phyloP scores from a whole-genome alignment of 2,888 invertebrate species.

The Drosophila dives region DNA sequence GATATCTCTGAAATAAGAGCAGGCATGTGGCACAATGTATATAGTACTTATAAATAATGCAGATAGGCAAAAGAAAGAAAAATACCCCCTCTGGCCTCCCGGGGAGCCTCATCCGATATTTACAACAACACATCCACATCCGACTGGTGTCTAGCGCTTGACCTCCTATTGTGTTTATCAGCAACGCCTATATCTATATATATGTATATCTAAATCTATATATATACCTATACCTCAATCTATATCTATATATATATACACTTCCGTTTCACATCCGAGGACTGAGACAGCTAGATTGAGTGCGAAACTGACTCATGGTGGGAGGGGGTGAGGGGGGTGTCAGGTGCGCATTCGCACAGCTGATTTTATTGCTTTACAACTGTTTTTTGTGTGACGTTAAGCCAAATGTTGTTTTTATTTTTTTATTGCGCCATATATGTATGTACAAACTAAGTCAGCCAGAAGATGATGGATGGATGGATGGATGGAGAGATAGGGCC shows the following conservation, averaged over 20 bases:
- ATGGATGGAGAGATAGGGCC: constrained; percentile 42
- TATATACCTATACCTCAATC: neutral
- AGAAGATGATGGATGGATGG: constrained; percentile 13
- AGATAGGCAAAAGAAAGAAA: neutral
- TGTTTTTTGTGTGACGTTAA: constrained; percentile 27
- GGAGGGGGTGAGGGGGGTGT: constrained; percentile 34
- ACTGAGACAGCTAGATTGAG: constrained; percentile 17
- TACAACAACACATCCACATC: neutral
- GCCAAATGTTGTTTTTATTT: neutral
- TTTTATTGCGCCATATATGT: constrained; percentile 57
- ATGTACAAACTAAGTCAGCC: constrained; percentile 15
- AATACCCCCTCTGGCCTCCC: constrained; percentile 6
- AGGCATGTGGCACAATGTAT: neutral
- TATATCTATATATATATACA: constrained; percentile 69
- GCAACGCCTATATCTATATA: neutral
- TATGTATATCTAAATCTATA: neutral
- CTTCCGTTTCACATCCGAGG: constrained; percentile 76
- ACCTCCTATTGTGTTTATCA: constrained; percentile 32
- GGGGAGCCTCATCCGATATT: constrained; percentile 1
- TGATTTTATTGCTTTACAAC: constrained; percentile 71
- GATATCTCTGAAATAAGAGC: neutral
- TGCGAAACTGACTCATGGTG: neutral
- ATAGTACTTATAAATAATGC: neutral
- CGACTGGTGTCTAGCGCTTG: constrained; percentile 18
- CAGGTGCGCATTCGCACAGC: constrained; percentile 32